Conservation (phyloP, 2,797 vertebrate species). For the Botia almorhae region DNA sequence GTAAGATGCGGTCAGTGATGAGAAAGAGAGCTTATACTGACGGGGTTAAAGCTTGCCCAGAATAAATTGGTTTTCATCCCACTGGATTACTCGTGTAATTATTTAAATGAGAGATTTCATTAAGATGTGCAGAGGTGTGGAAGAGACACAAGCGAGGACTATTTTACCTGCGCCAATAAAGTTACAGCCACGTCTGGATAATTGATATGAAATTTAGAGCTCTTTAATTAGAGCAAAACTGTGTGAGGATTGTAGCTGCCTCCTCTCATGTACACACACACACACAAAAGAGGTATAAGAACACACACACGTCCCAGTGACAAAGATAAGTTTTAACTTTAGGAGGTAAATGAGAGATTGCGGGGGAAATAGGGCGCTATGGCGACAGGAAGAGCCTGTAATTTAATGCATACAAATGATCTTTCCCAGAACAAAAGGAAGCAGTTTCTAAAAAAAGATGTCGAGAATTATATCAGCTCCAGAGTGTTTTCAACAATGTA, state of each 20-base stretch:
- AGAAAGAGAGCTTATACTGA: constrained; percentile 70
- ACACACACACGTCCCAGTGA: constrained; percentile 46
- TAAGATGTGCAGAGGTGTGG: constrained; percentile 77
- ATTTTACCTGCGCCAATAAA: constrained; percentile 72
- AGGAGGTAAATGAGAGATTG: constrained; percentile 43
- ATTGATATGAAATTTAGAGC: constrained; percentile 74
- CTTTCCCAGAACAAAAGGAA: constrained; percentile 52
- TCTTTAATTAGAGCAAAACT: constrained; percentile 70
- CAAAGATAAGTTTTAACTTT: constrained; percentile 73
- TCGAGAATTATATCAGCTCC: constrained; percentile 21
- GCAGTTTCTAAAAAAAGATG: constrained; percentile 29
- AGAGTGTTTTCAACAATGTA: too few species aligned
- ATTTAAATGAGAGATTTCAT: constrained; percentile 80
- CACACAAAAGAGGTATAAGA: too few species aligned
- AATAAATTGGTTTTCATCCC: constrained; percentile 75
- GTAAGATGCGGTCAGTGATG: constrained; percentile 36
- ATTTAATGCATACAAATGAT: constrained; percentile 69
- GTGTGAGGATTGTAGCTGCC: constrained; percentile 39
- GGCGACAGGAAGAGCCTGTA: constrained; percentile 68
- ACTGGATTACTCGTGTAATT: constrained; percentile 81
- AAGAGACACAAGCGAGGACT: constrained; percentile 59
- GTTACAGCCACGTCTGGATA: constrained; percentile 67
- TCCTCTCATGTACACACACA: background rate
- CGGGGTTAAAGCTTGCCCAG: constrained; percentile 68
- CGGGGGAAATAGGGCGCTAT: constrained; percentile 50